Evolutionary conservation across 2,797 vertebrate species (phyloP).

Genomic region (Gymnodraco acuticeps): DNA sequence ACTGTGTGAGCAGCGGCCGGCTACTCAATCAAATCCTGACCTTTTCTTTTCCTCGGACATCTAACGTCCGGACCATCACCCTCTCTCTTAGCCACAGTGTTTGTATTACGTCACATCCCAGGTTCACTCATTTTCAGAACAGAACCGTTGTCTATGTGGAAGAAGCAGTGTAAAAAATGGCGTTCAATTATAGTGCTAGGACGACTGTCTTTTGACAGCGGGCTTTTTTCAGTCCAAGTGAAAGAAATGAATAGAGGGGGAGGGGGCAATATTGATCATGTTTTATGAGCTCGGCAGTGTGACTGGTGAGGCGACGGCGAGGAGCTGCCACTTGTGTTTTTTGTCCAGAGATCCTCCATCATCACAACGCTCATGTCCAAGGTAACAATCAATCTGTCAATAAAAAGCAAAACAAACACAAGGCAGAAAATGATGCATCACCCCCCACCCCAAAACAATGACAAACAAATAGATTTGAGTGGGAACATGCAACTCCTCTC

Average conservation of each 20-base stretch:
- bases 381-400: constrained; percentile 82
- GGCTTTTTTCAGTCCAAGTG: constrained; percentile 38
- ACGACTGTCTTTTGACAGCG: constrained; percentile 49
- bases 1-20: constrained; percentile 67
- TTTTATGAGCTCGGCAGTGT: constrained; percentile 69
- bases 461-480: constrained; percentile 75
- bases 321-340: constrained; percentile 72
- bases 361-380: constrained; percentile 74
- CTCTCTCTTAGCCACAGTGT: constrained; percentile 53
- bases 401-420: constrained; percentile 79
- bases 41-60: constrained; percentile 72
- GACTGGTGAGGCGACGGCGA: constrained; percentile 55
- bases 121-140: constrained; percentile 46
- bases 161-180: constrained; percentile 35
- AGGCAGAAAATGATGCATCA: constrained; percentile 77
- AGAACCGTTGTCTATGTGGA: constrained; percentile 22
- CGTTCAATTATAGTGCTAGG: constrained; percentile 48
- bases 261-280: constrained; percentile 72
- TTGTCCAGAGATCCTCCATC: constrained; percentile 75
- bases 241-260: constrained; percentile 67
- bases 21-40: constrained; percentile 77
- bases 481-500: constrained; percentile 40
- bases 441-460: constrained; percentile 50
- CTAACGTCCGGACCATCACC: constrained; percentile 40
- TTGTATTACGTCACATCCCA: constrained; percentile 48